Evolutionary conservation across 1,140 invertebrate species (phyloP).

Genomic region (Drosophila sproati): DNA sequence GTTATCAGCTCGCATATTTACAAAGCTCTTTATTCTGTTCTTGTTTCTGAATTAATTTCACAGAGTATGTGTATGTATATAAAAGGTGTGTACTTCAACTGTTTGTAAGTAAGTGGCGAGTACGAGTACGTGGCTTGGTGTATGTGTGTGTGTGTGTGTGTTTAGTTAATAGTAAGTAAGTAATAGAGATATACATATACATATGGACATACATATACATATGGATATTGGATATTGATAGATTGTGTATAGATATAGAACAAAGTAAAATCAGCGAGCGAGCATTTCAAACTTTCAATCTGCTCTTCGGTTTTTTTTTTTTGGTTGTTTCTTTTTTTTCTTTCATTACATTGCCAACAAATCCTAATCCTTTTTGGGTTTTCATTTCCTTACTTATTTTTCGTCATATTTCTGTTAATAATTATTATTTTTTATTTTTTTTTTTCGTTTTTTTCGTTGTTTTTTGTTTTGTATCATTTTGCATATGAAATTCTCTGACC

Average conservation of each 20-base stretch:
- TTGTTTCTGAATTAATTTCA: conserved; percentile 20
- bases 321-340: neutral
- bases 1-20: conserved; percentile 64
- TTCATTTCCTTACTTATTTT: conserved; percentile 18
- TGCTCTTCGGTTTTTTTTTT: conserved; percentile 42
- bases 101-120: neutral
- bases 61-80: conserved; percentile 2
- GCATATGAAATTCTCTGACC: conserved; percentile 23
- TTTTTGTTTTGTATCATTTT: conserved; percentile 25
- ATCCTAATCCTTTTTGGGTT: conserved; percentile 14
- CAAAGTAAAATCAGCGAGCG: conserved; percentile 83
- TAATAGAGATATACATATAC: conserved; percentile 42
- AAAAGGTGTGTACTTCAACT: conserved; percentile 9
- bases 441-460: conserved; percentile 29
- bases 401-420: conserved; percentile 13
- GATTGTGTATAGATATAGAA: conserved; percentile 25
- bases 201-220: conserved; percentile 41
- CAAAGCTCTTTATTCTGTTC: conserved; percentile 30
- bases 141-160: conserved; percentile 13
- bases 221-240: conserved; percentile 20
- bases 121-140: conserved; percentile 20
- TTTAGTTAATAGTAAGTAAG: conserved; percentile 36
- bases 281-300: conserved; percentile 46
- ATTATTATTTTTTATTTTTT: conserved; percentile 18
- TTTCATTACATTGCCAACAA: conserved; percentile 47